phyloP scores from a whole-genome alignment of 35 echinoderm and acorn worm species.

The Ptychodera flava region DNA sequence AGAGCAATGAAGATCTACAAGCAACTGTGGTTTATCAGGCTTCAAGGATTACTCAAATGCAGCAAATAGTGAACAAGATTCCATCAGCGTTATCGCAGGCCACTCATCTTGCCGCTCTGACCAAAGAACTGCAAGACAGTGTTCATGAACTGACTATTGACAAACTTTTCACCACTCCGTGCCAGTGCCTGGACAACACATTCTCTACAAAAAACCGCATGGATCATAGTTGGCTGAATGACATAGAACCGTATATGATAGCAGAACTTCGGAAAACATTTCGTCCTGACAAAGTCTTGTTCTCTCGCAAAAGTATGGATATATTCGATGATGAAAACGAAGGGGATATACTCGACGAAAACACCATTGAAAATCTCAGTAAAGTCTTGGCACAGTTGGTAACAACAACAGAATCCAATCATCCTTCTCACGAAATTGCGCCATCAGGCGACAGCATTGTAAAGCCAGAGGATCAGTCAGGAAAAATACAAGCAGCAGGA shows the following conservation, averaged over 20 bases:
- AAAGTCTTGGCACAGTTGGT: neutral
- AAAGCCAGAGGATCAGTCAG: neutral
- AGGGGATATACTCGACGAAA: neutral
- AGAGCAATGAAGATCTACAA: neutral
- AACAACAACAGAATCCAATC: neutral
- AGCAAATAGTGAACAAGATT: neutral
- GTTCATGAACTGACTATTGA: neutral
- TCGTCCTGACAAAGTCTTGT: neutral
- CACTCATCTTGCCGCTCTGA: neutral
- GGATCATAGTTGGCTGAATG: neutral
- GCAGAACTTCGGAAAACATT: neutral
- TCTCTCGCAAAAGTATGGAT: neutral
- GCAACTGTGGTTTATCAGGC: neutral
- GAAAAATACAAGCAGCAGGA: neutral
- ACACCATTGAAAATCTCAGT: neutral
- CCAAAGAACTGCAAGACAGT: neutral
- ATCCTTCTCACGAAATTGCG: neutral
- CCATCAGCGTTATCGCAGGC: no score
- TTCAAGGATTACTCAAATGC: neutral
- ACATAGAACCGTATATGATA: neutral
- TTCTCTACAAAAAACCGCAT: no score
- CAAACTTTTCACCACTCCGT: neutral
- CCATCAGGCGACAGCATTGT: no score
- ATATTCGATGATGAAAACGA: neutral
- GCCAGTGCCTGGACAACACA: neutral